Conservation (phyloP, 2,797 vertebrate genomes). For the Tapera naevia region DNA sequence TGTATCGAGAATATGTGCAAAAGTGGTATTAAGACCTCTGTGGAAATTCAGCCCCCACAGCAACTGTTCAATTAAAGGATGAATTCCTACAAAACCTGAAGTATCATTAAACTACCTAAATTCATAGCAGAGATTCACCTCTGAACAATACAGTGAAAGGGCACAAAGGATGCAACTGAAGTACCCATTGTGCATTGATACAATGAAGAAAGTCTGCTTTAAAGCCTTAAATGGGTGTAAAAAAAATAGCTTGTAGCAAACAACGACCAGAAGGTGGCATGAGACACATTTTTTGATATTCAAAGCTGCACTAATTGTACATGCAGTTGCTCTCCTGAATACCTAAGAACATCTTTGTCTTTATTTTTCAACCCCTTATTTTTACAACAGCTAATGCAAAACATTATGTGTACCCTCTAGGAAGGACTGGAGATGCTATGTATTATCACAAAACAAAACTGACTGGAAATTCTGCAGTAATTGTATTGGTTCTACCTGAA, state of each 20-base stretch:
- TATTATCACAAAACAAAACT: conserved; percentile 13
- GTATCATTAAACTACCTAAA: neutral
- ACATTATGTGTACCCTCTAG: neutral
- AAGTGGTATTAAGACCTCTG: neutral
- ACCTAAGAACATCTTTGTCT: conserved; percentile 58
- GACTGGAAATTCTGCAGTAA: conserved; percentile 13
- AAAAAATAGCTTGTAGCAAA: conserved; percentile 25
- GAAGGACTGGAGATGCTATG: conserved; percentile 5
- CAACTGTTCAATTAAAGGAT: neutral
- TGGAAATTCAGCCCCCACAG: neutral
- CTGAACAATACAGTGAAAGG: neutral
- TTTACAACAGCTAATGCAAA: conserved; percentile 14
- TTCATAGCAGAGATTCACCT: neutral
- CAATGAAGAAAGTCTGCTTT: neutral
- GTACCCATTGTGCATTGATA: neutral
- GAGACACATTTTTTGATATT: conserved; percentile 65
- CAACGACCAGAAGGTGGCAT: conserved; percentile 70
- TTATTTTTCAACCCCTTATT: conserved; percentile 22
- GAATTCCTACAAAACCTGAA: neutral
- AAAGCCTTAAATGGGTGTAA: neutral
- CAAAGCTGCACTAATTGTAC: conserved; percentile 27
- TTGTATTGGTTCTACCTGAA: neutral
- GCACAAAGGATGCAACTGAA: neutral
- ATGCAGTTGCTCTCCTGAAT: conserved; percentile 37
- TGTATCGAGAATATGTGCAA: neutral